Evolutionary conservation across 2,797 vertebrate genomes (phyloP).

Genomic region (Coregonus suidteri): DNA sequence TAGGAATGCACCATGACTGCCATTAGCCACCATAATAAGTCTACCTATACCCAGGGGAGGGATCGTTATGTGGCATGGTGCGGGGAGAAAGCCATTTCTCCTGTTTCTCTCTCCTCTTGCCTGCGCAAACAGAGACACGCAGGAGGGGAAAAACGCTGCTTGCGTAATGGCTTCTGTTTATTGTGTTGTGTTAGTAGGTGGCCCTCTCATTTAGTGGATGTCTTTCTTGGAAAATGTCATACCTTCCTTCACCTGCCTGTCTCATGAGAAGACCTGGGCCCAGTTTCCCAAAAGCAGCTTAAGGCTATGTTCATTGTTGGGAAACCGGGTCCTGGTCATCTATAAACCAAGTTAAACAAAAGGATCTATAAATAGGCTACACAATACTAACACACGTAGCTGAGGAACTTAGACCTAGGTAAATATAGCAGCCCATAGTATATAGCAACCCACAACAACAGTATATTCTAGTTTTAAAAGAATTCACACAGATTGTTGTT

Average conservation of each 20-base stretch:
- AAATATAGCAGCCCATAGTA: not conserved
- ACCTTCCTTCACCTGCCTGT: not conserved
- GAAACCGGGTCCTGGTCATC: too few species aligned
- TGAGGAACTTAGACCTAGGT: not conserved
- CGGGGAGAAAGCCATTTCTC: slow-evolving; percentile 22
- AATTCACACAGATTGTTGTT: not conserved
- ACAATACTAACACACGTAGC: not conserved
- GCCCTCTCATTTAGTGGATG: not conserved
- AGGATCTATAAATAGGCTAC: not conserved
- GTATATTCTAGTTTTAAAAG: not conserved
- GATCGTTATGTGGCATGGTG: slow-evolving; percentile 25
- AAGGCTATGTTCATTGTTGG: too few species aligned
- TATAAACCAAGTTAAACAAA: too few species aligned
- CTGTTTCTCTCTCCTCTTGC: not conserved
- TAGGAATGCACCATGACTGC: slow-evolving; percentile 53
- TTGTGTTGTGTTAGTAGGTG: slow-evolving; percentile 9
- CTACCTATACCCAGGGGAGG: slow-evolving; percentile 48
- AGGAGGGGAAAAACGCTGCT: not conserved
- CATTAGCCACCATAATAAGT: slow-evolving; percentile 54
- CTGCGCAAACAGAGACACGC: not conserved
- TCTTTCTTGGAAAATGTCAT: slow-evolving; percentile 1
- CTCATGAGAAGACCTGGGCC: not conserved
- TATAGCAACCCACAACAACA: not conserved
- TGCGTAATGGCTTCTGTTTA: slow-evolving; percentile 11
- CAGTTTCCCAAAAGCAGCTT: too few species aligned